A percentile compares a stretch with the other conserved stretches of the same genome.
phyloP scores from a whole-genome alignment of 1,140 invertebrate genomes.

The Maniola jurtina region DNA sequence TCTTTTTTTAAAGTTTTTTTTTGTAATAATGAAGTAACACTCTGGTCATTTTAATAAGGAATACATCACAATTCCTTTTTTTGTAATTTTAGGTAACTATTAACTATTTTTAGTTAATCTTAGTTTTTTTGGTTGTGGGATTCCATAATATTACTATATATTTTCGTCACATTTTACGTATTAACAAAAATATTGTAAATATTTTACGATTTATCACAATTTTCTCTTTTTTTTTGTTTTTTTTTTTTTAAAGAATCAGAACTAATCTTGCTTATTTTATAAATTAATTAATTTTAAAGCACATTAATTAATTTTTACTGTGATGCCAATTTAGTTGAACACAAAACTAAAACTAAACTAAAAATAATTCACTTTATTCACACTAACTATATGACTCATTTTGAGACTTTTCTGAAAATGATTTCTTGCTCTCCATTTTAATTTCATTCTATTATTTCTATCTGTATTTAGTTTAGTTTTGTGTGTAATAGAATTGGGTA shows the following conservation, averaged over 20 bases:
- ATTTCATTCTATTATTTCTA: no score
- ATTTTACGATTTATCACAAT: background rate
- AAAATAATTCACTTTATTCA: no score
- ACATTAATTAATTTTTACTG: background rate
- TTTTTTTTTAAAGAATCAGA: background rate
- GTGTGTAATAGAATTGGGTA: background rate
- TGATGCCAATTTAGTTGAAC: background rate
- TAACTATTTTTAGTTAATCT: conserved; percentile 13
- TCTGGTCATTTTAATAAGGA: conserved; percentile 14
- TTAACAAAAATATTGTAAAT: conserved; percentile 9
- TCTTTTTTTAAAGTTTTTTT: conserved; percentile 1
- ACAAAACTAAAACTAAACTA: background rate
- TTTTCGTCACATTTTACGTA: background rate
- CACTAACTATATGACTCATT: no score
- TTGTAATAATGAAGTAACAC: background rate
- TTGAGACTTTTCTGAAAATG: no score
- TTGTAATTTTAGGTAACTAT: background rate
- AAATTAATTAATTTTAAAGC: background rate
- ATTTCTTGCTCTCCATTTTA: no score
- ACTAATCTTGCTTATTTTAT: background rate
- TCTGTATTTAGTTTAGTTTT: background rate
- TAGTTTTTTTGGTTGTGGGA: conserved; percentile 18
- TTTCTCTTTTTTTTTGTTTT: background rate
- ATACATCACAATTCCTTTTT: background rate
- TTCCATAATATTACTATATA: conserved; percentile 11